Evolutionary conservation across 2,797 vertebrate species (phyloP).

Genomic region (Phoebastria nigripes): DNA sequence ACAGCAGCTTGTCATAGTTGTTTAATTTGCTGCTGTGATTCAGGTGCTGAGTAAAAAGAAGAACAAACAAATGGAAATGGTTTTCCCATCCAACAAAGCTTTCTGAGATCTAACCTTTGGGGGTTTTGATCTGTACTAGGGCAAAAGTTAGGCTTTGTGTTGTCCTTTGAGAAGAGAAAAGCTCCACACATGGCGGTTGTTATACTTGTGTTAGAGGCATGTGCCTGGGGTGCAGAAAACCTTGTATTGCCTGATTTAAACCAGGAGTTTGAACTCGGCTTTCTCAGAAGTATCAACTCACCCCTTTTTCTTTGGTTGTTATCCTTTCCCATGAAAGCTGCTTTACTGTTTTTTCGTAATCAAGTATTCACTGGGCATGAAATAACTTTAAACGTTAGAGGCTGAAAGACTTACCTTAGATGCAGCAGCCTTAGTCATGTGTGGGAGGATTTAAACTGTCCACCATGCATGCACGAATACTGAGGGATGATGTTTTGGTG

Average conservation of each 20-base stretch:
- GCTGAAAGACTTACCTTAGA: not conserved
- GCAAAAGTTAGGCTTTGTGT: not conserved
- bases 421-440: not conserved
- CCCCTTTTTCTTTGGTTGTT: not conserved
- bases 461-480: not conserved
- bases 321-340: not conserved
- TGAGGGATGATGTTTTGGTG: not conserved
- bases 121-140: not conserved
- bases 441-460: not conserved
- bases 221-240: not conserved
- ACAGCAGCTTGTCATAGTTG: not conserved
- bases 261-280: not conserved
- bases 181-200: not conserved
- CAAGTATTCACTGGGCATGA: not conserved
- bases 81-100: not conserved
- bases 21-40: not conserved
- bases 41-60: not conserved
- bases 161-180: not conserved
- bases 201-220: not conserved
- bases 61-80: not conserved
- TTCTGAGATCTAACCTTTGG: not conserved
- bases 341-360: not conserved
- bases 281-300: not conserved
- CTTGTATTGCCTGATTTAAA: not conserved
- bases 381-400: not conserved